A percentile compares a stretch with the other conserved stretches of the same genome.
These are phyloP conservation scores for Cairina moschata DNA, from an alignment of 2,113 vertebrate genomes.

Conservation along the genomic window DNA sequence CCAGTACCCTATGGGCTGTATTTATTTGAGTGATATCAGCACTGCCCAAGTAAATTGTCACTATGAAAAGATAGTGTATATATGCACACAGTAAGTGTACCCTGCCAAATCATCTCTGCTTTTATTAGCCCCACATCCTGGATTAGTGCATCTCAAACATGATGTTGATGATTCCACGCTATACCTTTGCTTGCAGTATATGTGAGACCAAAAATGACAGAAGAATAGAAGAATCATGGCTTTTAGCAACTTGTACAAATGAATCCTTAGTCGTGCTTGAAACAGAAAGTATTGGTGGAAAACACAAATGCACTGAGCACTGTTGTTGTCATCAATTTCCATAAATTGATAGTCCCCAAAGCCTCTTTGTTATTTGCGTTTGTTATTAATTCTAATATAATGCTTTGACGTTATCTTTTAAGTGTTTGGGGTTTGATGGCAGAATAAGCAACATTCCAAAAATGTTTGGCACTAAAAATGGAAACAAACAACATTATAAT, in stretches of 20 bases:
- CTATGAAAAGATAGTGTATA: not conserved
- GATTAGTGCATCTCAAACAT: not conserved
- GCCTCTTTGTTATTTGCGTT: not conserved
- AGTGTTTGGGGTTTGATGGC: conserved; percentile 19
- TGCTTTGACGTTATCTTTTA: not conserved
- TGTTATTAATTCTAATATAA: not conserved
- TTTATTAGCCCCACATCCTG: not conserved
- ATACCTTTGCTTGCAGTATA: not conserved
- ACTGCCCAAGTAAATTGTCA: not conserved
- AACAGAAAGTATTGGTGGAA: not conserved
- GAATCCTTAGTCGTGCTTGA: not conserved
- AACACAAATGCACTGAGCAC: not conserved
- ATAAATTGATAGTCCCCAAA: not conserved
- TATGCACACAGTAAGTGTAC: not conserved
- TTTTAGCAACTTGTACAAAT: not conserved
- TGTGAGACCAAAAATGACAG: not conserved
- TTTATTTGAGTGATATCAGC: not conserved
- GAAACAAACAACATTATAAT: conserved; percentile 29
- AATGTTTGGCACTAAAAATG: conserved; percentile 19
- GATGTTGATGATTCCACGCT: not conserved
- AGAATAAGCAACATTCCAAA: conserved; percentile 40
- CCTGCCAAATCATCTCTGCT: not conserved
- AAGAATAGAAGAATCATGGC: not conserved
- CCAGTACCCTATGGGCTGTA: not conserved
- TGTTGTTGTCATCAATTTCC: not conserved